phyloP scores from a whole-genome alignment of 2,797 vertebrate genomes.

The Phataginus tricuspis region DNA sequence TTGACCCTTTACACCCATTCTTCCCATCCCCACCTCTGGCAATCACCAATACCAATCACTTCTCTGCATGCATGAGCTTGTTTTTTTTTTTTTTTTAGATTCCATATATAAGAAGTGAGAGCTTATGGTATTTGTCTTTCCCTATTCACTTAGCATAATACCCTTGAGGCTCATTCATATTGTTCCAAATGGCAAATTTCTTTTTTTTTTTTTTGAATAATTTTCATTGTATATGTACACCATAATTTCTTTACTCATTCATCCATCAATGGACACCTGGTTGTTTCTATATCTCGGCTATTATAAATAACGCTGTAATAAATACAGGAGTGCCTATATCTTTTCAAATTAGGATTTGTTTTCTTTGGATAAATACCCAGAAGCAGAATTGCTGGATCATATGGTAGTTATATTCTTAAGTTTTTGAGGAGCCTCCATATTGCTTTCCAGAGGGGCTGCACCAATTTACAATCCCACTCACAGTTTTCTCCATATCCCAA shows the following conservation, averaged over 20 bases:
- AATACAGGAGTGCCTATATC: not conserved
- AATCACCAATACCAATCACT: not conserved
- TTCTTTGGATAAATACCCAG: not conserved
- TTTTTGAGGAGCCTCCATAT: not conserved
- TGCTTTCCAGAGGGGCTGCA: not conserved
- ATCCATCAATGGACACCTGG: not conserved
- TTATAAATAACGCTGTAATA: not conserved
- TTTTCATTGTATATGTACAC: not conserved
- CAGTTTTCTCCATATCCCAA: not conserved
- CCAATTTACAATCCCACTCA: not conserved
- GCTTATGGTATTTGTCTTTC: not conserved
- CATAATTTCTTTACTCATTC: not conserved
- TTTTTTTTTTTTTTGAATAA: not conserved
- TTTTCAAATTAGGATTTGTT: not conserved
- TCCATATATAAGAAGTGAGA: not conserved
- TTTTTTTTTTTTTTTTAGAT: not conserved
- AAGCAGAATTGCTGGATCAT: not conserved
- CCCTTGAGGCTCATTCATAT: not conserved
- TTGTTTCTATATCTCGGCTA: not conserved
- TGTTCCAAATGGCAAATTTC: not conserved
- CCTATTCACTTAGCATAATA: not conserved
- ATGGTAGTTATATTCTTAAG: not conserved
- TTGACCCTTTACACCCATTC: not conserved
- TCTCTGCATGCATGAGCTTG: not conserved
- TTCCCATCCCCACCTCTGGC: not conserved